Conservation (phyloP, 2,888 invertebrate species). For the Amitus sp. region DNA sequence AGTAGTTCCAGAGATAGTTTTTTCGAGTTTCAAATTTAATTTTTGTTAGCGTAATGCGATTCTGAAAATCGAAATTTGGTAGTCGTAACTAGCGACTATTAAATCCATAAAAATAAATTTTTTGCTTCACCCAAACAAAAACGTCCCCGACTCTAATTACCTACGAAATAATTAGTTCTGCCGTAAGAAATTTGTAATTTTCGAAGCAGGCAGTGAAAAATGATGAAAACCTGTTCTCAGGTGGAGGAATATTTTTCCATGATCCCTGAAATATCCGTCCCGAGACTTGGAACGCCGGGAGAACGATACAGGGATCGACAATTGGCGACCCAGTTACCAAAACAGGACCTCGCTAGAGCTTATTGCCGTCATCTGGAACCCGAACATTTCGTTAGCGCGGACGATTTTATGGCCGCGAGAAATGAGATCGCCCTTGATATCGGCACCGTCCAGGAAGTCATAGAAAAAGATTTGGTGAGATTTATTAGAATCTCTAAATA, state of each 20-base stretch:
- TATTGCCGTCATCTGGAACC: slow-evolving; percentile 89
- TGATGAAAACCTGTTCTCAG: slow-evolving; percentile 68
- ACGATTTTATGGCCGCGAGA: slow-evolving; percentile 93
- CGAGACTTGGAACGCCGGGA: slow-evolving; percentile 79
- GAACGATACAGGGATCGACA: slow-evolving; percentile 84
- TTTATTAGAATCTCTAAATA: too few relatives aligned
- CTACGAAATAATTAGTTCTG: too few relatives aligned
- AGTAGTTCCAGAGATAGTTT: too few relatives aligned
- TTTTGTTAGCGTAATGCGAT: too few relatives aligned
- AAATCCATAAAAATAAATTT: too few relatives aligned
- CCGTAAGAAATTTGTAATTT: too few relatives aligned
- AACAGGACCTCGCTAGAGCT: slow-evolving; percentile 90
- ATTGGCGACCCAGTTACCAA: slow-evolving; percentile 89
- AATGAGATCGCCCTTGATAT: slow-evolving; percentile 97
- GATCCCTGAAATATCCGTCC: slow-evolving; percentile 77
- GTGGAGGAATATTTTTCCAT: slow-evolving; percentile 93
- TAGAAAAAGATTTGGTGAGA: slow-evolving; percentile 56
- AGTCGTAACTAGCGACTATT: too few relatives aligned
- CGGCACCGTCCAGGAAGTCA: slow-evolving; percentile 69
- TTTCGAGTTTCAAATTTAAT: too few relatives aligned
- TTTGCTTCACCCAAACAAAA: too few relatives aligned
- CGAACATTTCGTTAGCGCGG: slow-evolving; percentile 82
- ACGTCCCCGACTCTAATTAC: too few relatives aligned
- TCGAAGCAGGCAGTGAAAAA: neutral
- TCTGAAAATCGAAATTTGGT: too few relatives aligned